phyloP scores from a whole-genome alignment of 2,888 invertebrate genomes.

The Lepidonotus clava region DNA sequence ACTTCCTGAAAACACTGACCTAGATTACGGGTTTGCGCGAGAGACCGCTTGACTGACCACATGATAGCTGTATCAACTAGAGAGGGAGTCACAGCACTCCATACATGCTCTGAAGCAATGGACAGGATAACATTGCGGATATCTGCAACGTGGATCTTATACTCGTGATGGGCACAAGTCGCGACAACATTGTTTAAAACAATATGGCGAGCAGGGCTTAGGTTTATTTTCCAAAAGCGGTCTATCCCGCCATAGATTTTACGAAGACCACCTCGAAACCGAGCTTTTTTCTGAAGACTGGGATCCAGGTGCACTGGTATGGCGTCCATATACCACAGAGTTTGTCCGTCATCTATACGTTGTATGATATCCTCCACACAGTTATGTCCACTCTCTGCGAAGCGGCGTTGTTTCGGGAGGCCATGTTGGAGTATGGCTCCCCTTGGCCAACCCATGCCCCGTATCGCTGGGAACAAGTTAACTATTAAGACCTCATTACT shows the following conservation, averaged over 20 bases:
- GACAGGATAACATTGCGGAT: not conserved
- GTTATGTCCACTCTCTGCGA: not conserved
- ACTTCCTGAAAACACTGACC: not conserved
- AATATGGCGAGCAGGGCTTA: not conserved
- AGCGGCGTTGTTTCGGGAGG: conserved; percentile 43
- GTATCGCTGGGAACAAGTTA: conserved; percentile 21
- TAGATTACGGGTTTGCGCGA: not conserved
- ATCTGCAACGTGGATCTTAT: not conserved
- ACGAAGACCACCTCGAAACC: conserved; percentile 12
- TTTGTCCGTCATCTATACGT: conserved; percentile 35
- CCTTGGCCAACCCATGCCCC: conserved; percentile 33
- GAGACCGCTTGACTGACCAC: conserved; percentile 11
- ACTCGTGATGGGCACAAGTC: not conserved
- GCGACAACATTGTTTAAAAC: not conserved
- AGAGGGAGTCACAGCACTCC: not conserved
- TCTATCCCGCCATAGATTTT: not conserved
- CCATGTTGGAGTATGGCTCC: conserved; percentile 38
- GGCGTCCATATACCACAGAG: conserved; percentile 52
- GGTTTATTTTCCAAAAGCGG: not conserved
- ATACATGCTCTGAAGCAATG: not conserved
- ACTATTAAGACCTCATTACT: not conserved
- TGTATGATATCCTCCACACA: not conserved
- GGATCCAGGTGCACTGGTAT: not conserved
- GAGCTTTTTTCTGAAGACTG: not conserved
- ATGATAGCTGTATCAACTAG: not conserved